Conservation (phyloP, 2,888 invertebrate genomes). For the Lampropteryx suffumata region DNA sequence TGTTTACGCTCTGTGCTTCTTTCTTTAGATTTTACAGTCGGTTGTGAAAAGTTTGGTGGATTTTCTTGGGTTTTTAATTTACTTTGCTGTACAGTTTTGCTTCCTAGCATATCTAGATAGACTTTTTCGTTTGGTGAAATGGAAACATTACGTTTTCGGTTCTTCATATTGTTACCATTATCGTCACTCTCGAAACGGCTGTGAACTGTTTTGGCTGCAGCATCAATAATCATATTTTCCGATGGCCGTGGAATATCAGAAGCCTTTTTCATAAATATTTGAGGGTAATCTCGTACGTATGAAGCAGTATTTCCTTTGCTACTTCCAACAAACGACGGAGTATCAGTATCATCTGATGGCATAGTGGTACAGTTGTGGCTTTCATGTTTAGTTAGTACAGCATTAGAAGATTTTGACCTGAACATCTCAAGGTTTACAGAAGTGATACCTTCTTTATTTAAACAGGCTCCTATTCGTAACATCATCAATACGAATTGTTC, state of each 20-base stretch:
- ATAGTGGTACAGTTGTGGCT: conserved; percentile 40
- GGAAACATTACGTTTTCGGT: conserved; percentile 26
- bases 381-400: conserved; percentile 27
- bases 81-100: conserved; percentile 14
- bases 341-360: conserved; percentile 52
- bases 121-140: conserved; percentile 25
- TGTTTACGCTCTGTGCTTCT: conserved; percentile 1
- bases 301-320: conserved; percentile 57
- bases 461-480: conserved; percentile 59
- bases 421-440: conserved; percentile 38
- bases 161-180: conserved; percentile 17
- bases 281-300: conserved; percentile 68
- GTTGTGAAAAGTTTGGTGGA: not conserved
- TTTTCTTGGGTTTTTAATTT: conserved; percentile 2
- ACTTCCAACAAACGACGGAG: conserved; percentile 56
- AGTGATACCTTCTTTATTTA: conserved; percentile 47
- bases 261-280: conserved; percentile 68
- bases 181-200: conserved; percentile 27
- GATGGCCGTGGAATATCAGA: conserved; percentile 40
- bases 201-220: conserved; percentile 27
- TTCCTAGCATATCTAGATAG: conserved; percentile 3
- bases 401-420: conserved; percentile 29
- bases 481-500: conserved; percentile 74
- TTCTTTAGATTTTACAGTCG: not conserved
- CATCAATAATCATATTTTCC: conserved; percentile 16